Evolutionary conservation across 2,888 invertebrate genomes (phyloP).

Genomic region (Euphydryas editha): DNA sequence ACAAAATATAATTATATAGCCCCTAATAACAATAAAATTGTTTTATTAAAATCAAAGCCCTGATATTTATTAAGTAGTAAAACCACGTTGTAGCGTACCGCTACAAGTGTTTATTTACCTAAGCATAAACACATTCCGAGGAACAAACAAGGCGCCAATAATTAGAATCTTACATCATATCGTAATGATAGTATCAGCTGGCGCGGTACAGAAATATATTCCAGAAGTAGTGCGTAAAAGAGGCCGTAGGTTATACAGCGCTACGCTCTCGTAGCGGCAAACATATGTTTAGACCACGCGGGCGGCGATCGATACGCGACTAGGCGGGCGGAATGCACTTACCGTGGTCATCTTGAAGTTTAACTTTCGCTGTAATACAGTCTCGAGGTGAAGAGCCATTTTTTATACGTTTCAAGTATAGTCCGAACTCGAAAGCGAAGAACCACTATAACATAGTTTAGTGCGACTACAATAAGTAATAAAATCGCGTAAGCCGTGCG

Average conservation of each 20-base stretch:
- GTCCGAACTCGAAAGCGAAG: slow-evolving; percentile 54
- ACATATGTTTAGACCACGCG: slow-evolving; percentile 79
- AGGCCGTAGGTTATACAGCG: slow-evolving; percentile 52
- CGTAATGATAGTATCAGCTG: slow-evolving; percentile 35
- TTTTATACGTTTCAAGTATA: slow-evolving; percentile 51
- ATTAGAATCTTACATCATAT: slow-evolving; percentile 51
- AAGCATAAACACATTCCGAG: slow-evolving; percentile 45
- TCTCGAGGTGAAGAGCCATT: slow-evolving; percentile 81
- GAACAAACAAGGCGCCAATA: slow-evolving; percentile 49
- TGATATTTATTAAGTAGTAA: slow-evolving; percentile 18
- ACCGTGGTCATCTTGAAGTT: slow-evolving; percentile 83
- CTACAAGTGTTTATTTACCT: slow-evolving; percentile 79
- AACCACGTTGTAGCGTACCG: slow-evolving; percentile 50
- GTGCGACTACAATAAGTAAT: slow-evolving; percentile 64
- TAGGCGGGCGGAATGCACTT: slow-evolving; percentile 70
- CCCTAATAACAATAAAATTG: slow-evolving; percentile 4
- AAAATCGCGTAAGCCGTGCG: slow-evolving; percentile 72
- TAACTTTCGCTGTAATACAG: slow-evolving; percentile 80
- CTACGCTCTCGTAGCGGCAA: slow-evolving; percentile 57
- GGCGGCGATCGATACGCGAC: slow-evolving; percentile 71
- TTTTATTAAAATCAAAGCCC: not conserved
- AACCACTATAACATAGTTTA: slow-evolving; percentile 75
- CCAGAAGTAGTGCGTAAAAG: slow-evolving; percentile 44
- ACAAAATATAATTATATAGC: not conserved
- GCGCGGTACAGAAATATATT: slow-evolving; percentile 43